Evolutionary conservation across 2,113 vertebrate genomes (phyloP), one percentile per base, ranked within the genome.

Genomic region (Microcebus tavaratra): DNA sequence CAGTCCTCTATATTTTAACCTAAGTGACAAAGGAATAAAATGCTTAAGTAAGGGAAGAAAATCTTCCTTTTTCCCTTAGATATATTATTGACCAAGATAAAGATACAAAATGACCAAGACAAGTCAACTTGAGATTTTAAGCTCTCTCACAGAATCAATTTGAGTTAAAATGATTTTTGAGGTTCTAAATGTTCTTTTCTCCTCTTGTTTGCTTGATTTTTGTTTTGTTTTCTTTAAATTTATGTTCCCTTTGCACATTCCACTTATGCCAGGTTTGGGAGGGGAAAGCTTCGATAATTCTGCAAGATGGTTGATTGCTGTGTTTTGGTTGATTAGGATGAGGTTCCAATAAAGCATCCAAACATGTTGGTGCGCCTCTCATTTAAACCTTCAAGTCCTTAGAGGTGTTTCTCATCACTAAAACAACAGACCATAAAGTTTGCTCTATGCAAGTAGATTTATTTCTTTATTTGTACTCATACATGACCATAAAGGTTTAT

Each of bases 401-500:
- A 59, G 87, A 97, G 96, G 75, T 76, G 72, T 29, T 72, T 50
- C 68, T 91, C 61, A 10, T 78, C 90, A 91, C 94, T 90, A 89
- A 96, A 92, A 97, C 80, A 97, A 73, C 88, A 68, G 1, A 91
- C 59, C 97, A 96, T 96, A 93, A 97, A 96, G 92, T 97, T 92
- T 78, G 81, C 90, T 96, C 94, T 90, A 79, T 92, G 94, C 84
- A 96, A 95, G 78, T 79, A 95, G 96, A 98, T 97, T 98, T 96
- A 96, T 97, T 97, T 92, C 96, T 97, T 97, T 96, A 95, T 97
- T 97, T 97, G 72, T 94, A 97, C 82, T 90, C 88, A 97, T 82
- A 97, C 80, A 93, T 59, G 96, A 78, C 57, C 97, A 48, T 31
- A 96, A 97, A 98, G 95, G 91, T 97, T 98, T 97, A 98, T 98